Evolutionary conservation across 2,797 vertebrate genomes (phyloP).

Genomic region (Neosalanx taihuensis): DNA sequence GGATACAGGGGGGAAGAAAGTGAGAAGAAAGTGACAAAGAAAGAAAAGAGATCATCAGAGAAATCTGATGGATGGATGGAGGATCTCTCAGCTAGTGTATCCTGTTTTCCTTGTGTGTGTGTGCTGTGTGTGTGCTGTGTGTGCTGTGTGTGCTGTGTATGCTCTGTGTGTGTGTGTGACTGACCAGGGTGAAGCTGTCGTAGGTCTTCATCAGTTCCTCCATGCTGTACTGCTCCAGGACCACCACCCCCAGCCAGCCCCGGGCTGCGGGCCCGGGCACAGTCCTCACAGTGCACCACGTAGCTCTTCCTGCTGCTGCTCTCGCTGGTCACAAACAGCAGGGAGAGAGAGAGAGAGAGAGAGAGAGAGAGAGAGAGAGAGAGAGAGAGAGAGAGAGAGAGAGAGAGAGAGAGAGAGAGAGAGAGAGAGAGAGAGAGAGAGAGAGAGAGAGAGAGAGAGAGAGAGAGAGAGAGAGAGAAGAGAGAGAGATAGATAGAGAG

Average conservation of each 20-base stretch:
- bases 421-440: background rate
- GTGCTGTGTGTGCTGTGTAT: background rate
- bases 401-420: constrained; percentile 1
- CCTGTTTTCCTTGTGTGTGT: background rate
- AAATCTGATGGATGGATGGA: background rate
- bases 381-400: too few species aligned
- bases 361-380: too few species aligned
- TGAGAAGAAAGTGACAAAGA: background rate
- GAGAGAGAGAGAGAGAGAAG: too few species aligned
- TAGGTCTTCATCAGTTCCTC: constrained; percentile 82
- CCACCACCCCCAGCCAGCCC: constrained; percentile 70
- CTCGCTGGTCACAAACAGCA: constrained; percentile 82
- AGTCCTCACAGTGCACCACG: constrained; percentile 82
- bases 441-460: background rate
- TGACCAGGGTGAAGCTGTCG: constrained; percentile 86
- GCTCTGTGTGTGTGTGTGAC: constrained; percentile 38
- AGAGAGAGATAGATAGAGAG: too few species aligned
- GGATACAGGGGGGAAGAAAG: background rate
- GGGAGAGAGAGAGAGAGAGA: constrained; percentile 16
- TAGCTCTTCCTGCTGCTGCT: constrained; percentile 77
- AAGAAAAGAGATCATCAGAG: background rate
- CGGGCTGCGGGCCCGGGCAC: constrained; percentile 62
- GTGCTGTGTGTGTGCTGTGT: background rate
- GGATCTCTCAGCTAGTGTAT: background rate
- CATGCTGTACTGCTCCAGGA: constrained; percentile 79